These are phyloP conservation scores for Sinocyclocheilus anophthalmus DNA, from an alignment of 2,113 vertebrate species.

Conservation along the genomic window DNA sequence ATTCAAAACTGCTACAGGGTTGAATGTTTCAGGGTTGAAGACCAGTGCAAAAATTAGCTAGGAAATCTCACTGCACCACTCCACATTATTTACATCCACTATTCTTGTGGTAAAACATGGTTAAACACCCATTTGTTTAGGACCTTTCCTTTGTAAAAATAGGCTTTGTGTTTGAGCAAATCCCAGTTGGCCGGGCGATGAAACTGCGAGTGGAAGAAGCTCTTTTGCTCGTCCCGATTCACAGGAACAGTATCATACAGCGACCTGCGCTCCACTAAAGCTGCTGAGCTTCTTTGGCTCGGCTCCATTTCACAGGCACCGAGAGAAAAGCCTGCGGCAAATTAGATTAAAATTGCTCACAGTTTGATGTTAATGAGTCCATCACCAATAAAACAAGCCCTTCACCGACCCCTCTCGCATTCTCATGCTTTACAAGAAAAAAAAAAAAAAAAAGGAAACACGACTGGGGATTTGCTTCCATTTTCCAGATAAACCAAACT, in stretches of 20 bases:
- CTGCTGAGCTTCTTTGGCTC: slow-evolving; percentile 34
- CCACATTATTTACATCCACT: neutral
- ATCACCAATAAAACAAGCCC: slow-evolving; percentile 38
- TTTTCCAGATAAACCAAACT: neutral
- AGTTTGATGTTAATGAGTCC: slow-evolving; percentile 49
- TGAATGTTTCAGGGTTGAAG: neutral
- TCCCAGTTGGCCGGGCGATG: neutral
- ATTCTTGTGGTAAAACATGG: neutral
- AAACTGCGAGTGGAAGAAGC: neutral
- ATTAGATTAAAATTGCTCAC: slow-evolving; percentile 50
- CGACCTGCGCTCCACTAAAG: slow-evolving; percentile 3
- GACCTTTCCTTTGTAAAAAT: neutral
- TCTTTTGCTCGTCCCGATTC: neutral
- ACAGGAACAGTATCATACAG: slow-evolving; percentile 13
- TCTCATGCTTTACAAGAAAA: neutral
- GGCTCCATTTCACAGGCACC: slow-evolving; percentile 19
- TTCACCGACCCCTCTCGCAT: neutral
- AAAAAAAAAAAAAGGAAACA: too few relatives aligned
- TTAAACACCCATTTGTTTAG: neutral
- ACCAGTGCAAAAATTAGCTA: too few relatives aligned
- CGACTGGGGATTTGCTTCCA: neutral
- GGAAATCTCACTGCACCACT: neutral
- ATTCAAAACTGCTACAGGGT: neutral
- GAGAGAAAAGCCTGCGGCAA: slow-evolving; percentile 40
- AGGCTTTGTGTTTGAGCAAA: neutral